phyloP scores from a whole-genome alignment of 2,113 vertebrate genomes.

The Strigops habroptila region DNA sequence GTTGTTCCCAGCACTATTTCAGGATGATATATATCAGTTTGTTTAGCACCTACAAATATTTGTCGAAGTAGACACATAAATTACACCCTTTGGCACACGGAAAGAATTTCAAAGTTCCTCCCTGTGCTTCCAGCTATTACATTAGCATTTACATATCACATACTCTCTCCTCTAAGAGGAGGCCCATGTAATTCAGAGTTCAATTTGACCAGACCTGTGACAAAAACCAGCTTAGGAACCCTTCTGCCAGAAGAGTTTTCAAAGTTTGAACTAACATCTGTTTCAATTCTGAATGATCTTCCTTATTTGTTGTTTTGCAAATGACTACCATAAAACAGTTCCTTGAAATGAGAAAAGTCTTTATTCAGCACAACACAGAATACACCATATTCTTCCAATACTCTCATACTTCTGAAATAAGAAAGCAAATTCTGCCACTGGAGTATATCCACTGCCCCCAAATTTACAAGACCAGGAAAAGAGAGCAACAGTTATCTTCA shows the following conservation, averaged over 20 bases:
- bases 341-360: background rate
- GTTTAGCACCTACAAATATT: background rate
- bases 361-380: background rate
- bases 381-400: background rate
- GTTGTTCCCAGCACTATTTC: background rate
- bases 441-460: background rate
- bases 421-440: background rate
- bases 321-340: conserved; percentile 45
- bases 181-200: background rate
- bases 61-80: background rate
- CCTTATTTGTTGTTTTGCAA: conserved; percentile 62
- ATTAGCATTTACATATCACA: background rate
- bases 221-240: background rate
- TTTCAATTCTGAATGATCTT: conserved; percentile 65
- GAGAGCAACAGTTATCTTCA: background rate
- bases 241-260: background rate
- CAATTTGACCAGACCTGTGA: background rate
- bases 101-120: background rate
- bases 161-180: background rate
- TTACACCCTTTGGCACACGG: background rate
- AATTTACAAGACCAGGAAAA: background rate
- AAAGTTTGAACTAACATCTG: conserved; percentile 59
- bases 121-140: background rate
- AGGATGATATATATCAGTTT: background rate
- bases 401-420: background rate